Percentiles rank a stretch among this genome's conserved stretches.
These are phyloP conservation scores for Busarellus nigricollis DNA, from an alignment of 2,797 vertebrate genomes.

Conservation along the genomic window DNA sequence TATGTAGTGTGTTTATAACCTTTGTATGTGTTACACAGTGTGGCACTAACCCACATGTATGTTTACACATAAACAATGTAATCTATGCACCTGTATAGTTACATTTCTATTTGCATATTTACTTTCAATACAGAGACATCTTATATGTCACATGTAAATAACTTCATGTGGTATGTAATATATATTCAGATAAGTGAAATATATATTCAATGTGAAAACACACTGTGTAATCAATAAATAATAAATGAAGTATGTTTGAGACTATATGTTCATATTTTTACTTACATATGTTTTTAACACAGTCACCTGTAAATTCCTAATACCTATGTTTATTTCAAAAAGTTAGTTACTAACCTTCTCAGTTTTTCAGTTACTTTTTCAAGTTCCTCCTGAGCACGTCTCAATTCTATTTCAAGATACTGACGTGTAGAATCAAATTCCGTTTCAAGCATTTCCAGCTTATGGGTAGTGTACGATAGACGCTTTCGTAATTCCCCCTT, in stretches of 20 bases:
- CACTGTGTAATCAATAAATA: neutral
- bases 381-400: slow-evolving; percentile 92
- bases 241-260: neutral
- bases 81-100: neutral
- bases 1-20: neutral
- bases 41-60: neutral
- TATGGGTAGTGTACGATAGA: slow-evolving; percentile 91
- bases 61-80: neutral
- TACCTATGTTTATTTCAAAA: neutral
- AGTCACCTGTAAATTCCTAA: neutral
- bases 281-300: neutral
- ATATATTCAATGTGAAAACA: neutral
- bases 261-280: neutral
- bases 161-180: neutral
- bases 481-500: slow-evolving; percentile 95
- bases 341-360: slow-evolving; percentile 81
- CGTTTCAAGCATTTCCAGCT: slow-evolving; percentile 92
- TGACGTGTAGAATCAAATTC: slow-evolving; percentile 94
- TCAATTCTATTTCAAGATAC: slow-evolving; percentile 93
- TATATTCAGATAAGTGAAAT: neutral
- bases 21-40: neutral
- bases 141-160: neutral
- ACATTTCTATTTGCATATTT: neutral
- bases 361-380: slow-evolving; percentile 96
- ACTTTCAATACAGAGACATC: neutral